Conservation (phyloP, 2,888 invertebrate genomes). For the Volucella bombylans region DNA sequence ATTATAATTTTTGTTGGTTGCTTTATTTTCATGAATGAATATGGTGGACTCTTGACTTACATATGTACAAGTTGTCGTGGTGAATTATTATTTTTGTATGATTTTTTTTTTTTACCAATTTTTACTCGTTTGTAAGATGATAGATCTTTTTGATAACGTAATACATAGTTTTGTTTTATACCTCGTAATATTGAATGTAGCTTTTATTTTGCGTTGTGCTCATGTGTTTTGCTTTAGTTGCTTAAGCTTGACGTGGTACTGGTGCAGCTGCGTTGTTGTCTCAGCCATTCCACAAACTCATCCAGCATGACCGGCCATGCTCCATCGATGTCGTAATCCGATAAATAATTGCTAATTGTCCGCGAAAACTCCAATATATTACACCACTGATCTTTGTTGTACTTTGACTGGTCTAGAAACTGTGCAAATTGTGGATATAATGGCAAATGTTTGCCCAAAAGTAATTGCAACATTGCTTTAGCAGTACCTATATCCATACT, state of each 20-base stretch:
- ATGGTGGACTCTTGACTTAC: slow-evolving; percentile 58
- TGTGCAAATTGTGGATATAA: too few species aligned
- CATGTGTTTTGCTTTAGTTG: slow-evolving; percentile 74
- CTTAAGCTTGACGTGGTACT: slow-evolving; percentile 80
- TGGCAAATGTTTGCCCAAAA: too few species aligned
- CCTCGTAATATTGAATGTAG: slow-evolving; percentile 51
- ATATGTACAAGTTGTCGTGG: slow-evolving; percentile 62
- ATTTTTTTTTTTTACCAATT: slow-evolving; percentile 21
- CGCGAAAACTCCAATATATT: too few species aligned
- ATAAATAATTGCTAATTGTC: too few species aligned
- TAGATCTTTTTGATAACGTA: slow-evolving; percentile 64
- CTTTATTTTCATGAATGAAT: slow-evolving; percentile 33
- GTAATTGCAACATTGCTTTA: too few species aligned
- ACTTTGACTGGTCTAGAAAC: too few species aligned
- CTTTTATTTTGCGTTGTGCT: slow-evolving; percentile 51
- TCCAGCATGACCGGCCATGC: slow-evolving; percentile 98
- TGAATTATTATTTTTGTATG: slow-evolving; percentile 43
- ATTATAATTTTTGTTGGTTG: not conserved
- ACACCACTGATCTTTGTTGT: too few species aligned
- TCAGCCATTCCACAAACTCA: slow-evolving; percentile 93
- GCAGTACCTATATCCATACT: too few species aligned
- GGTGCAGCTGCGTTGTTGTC: slow-evolving; percentile 79
- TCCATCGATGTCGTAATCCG: too few species aligned
- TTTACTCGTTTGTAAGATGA: slow-evolving; percentile 62
- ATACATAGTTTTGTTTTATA: slow-evolving; percentile 64